Base-by-base conservation (phyloP, 1,140 invertebrate genomes). In the Drosophila kanapiae region DNA sequence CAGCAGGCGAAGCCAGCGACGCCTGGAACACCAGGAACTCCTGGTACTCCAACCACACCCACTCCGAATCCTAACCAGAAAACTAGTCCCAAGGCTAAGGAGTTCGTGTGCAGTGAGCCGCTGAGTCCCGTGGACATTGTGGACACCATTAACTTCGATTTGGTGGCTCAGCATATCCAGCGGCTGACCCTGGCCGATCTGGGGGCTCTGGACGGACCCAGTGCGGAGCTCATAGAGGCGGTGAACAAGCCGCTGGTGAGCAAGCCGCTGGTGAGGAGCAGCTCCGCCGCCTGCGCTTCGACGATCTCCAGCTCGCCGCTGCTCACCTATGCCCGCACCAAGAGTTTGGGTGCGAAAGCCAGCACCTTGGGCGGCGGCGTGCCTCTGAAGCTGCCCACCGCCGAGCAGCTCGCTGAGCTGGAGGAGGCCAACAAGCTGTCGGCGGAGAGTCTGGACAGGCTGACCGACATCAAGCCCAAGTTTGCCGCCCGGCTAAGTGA, bases 381-480 rank as follows among this genome's bases (percentile, higher is more conserved):
- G 59, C 86, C 82, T 6, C 53, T 84, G 4, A 78, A 76, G 31
- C 58, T 90, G 60, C 91, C 91, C 29, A 92, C 87, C 0, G 82
- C 91, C 40, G 79, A 92, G 58, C 74, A 86, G 47, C 54, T 92
- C 48, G 79, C 87, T 35, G 87, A 90, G 40, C 58, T 90, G 51
- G 91, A 92, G 74, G 84, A 90, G 74, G 87, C 90, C 68, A 84
- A 90, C 61, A 91, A 91, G 63, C 43, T 87, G 51, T 92, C 91
- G 1, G 86, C 88, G 3, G 91, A 92, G 63, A 92, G 91, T 43
- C 71, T 92, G 59, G 91, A 92, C 69, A 71, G 86, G 16, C 53
- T 92, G 10, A 91, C 88, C 3, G 90, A 92, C 29, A 92, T 91
- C 35, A 92, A 92, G 59, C 88, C 91, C 33, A 92, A 92, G 69